Conservation (phyloP, 2,113 vertebrate genomes). For the Notothenia coriiceps region DNA sequence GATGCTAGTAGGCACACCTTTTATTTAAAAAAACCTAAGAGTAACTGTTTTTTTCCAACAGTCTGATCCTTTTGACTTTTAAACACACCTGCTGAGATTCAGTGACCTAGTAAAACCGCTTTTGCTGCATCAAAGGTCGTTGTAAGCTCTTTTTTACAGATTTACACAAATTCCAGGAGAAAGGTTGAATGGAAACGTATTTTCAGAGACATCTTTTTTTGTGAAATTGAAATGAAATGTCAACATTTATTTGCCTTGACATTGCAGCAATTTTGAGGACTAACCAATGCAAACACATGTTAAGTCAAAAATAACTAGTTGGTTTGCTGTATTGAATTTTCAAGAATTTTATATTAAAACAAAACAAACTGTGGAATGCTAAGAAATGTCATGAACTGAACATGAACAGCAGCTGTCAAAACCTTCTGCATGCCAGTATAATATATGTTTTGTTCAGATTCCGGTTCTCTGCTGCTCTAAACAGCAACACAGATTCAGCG, state of each 20-base stretch:
- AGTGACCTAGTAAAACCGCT: constrained; percentile 28
- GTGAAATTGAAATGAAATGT: neutral
- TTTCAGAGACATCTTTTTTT: neutral
- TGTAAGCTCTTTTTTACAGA: neutral
- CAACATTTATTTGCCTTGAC: neutral
- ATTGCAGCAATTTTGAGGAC: neutral
- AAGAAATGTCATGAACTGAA: no score
- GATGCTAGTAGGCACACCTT: constrained; percentile 1
- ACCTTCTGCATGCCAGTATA: neutral
- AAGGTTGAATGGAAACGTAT: neutral
- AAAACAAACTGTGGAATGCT: neutral
- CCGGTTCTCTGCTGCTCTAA: constrained; percentile 19
- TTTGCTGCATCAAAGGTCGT: neutral
- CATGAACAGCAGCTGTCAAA: neutral
- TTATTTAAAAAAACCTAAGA: constrained; percentile 5
- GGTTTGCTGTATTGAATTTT: neutral
- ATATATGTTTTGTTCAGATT: constrained; percentile 1
- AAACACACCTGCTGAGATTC: constrained; percentile 33
- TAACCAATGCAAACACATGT: constrained; percentile 2
- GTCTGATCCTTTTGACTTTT: constrained; percentile 37
- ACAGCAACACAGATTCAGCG: constrained; percentile 23
- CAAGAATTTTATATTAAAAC: neutral
- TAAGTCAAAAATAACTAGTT: neutral
- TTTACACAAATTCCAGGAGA: neutral
- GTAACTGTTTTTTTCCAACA: neutral